Conservation (phyloP, 2,113 vertebrate species). For the Petroica traversi region DNA sequence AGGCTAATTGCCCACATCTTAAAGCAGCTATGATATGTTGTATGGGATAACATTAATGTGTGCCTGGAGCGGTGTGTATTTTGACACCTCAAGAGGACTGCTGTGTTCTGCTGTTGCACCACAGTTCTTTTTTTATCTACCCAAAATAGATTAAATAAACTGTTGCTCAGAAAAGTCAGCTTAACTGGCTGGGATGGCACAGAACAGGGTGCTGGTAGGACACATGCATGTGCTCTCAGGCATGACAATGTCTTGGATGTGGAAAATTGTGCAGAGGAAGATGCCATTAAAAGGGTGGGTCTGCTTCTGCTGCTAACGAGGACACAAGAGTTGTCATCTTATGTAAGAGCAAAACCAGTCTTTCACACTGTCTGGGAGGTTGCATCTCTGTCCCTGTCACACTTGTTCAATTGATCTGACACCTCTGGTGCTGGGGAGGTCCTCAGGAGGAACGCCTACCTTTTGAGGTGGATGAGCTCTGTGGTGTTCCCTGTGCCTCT, state of each 20-base stretch:
- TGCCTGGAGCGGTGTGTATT: background rate
- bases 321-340: background rate
- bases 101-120: background rate
- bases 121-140: background rate
- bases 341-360: background rate
- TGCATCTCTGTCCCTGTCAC: background rate
- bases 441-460: background rate
- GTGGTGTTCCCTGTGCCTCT: background rate
- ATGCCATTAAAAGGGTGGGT: background rate
- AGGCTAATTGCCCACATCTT: background rate
- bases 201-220: background rate
- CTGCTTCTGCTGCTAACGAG: background rate
- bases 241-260: background rate
- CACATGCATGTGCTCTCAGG: accelerated
- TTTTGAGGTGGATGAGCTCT: background rate
- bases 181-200: background rate
- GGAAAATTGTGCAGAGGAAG: background rate
- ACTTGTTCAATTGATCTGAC: background rate
- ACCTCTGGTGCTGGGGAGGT: background rate
- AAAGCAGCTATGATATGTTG: background rate
- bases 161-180: background rate
- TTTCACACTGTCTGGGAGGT: background rate
- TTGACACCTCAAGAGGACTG: background rate
- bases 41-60: background rate
- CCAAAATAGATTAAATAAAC: background rate